Conservation (phyloP, 2,113 vertebrate genomes). For the Lontra canadensis region DNA sequence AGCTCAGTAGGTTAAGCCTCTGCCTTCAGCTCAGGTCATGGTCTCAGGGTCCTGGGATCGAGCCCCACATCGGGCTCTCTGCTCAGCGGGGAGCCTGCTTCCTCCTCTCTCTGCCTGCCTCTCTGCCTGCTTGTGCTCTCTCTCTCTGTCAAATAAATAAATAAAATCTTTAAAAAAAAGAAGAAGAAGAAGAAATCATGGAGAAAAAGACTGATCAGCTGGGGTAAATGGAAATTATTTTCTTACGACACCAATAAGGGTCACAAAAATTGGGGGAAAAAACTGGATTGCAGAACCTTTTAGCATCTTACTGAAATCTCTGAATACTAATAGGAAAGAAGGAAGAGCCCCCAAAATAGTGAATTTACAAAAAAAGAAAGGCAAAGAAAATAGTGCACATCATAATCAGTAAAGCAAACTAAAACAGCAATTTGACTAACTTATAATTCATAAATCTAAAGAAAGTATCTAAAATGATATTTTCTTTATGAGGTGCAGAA, state of each 20-base stretch:
- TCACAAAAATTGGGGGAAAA: not conserved
- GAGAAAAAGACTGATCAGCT: not conserved
- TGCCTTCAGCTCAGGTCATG: too few relatives aligned
- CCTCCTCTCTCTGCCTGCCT: too few relatives aligned
- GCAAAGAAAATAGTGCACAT: not conserved
- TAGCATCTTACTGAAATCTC: not conserved
- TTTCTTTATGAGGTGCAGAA: not conserved
- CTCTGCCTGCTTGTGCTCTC: too few relatives aligned
- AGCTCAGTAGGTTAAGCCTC: too few relatives aligned
- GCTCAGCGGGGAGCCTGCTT: too few relatives aligned
- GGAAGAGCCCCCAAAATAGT: not conserved
- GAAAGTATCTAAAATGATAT: not conserved
- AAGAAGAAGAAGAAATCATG: not conserved
- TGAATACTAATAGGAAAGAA: not conserved
- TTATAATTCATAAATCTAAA: not conserved
- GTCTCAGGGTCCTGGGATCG: too few relatives aligned
- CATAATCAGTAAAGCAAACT: not conserved
- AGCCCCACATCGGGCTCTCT: too few relatives aligned
- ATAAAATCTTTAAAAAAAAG: too few relatives aligned
- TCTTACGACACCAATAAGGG: not conserved
- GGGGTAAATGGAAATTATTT: not conserved
- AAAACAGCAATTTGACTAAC: not conserved
- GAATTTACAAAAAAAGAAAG: not conserved
- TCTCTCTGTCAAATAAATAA: too few relatives aligned
- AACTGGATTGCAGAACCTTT: not conserved